Conservation (phyloP, 2,113 vertebrate genomes). For the Tautogolabrus adspersus region DNA sequence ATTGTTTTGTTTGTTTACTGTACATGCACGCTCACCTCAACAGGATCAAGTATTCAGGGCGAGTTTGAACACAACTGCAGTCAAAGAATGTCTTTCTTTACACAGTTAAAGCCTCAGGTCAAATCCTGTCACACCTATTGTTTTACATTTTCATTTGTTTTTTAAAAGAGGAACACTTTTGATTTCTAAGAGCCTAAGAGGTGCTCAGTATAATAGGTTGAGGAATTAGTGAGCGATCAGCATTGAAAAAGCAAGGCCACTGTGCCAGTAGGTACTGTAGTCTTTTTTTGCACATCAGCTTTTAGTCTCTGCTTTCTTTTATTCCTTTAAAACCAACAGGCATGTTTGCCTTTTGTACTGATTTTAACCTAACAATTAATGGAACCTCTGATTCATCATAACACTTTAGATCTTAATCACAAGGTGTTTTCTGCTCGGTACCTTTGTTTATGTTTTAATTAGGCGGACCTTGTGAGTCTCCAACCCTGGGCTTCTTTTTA, state of each 20-base stretch:
- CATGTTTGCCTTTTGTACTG: conserved; percentile 87
- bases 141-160: conserved; percentile 54
- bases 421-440: conserved; percentile 88
- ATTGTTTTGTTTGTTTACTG: conserved; percentile 77
- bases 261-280: conserved; percentile 49
- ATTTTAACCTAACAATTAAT: conserved; percentile 94
- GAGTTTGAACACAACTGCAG: conserved; percentile 72
- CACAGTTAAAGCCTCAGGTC: conserved; percentile 48
- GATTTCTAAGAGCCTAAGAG: conserved; percentile 51
- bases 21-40: conserved; percentile 61
- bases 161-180: conserved; percentile 20
- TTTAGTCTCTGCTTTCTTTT: conserved; percentile 75
- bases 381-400: conserved; percentile 91
- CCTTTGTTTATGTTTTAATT: conserved; percentile 99
- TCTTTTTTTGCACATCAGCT: conserved; percentile 73
- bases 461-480: conserved; percentile 91
- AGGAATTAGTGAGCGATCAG: conserved; percentile 50
- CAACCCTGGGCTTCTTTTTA: conserved; percentile 92
- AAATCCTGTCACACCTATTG: conserved; percentile 68
- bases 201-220: conserved; percentile 61
- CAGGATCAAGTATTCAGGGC: conserved; percentile 68
- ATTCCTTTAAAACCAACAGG: conserved; percentile 87
- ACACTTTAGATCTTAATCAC: conserved; percentile 95
- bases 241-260: conserved; percentile 76
- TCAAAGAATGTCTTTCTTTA: conserved; percentile 66